A percentile compares a stretch with the other conserved stretches of the same genome.
These are phyloP conservation scores for Leptinotarsa defecta DNA, from an alignment of 1,140 invertebrate species.

Conservation along the genomic window DNA sequence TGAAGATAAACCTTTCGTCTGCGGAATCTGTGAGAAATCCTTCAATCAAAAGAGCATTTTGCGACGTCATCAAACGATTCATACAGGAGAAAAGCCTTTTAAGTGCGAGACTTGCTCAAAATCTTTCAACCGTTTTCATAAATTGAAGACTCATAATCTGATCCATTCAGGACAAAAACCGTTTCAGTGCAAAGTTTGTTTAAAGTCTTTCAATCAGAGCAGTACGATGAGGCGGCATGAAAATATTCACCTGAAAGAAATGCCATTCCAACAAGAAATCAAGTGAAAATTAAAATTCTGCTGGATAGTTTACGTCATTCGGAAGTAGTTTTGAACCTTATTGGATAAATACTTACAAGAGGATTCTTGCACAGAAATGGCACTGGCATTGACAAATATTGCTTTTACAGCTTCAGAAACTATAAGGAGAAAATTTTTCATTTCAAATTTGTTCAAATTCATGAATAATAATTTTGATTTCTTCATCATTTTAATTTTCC, in stretches of 20 bases:
- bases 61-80: background rate
- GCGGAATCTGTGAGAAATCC: background rate
- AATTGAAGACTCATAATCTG: background rate
- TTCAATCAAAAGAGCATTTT: background rate
- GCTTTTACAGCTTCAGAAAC: too few species aligned
- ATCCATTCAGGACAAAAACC: background rate
- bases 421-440: too few species aligned
- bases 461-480: too few species aligned
- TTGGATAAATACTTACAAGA: too few species aligned
- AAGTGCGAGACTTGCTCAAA: background rate
- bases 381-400: too few species aligned
- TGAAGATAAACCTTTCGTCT: background rate
- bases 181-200: conserved; percentile 6
- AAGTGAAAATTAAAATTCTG: too few species aligned
- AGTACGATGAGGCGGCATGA: background rate
- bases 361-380: too few species aligned
- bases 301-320: too few species aligned
- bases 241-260: background rate
- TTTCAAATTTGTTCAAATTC: too few species aligned
- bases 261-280: background rate
- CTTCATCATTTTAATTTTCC: too few species aligned
- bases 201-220: background rate
- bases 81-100: background rate
- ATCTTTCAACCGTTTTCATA: background rate
- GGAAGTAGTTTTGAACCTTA: too few species aligned